These are phyloP conservation scores for Goniozus legneri DNA, from an alignment of 1,140 invertebrate species.

Conservation along the genomic window DNA sequence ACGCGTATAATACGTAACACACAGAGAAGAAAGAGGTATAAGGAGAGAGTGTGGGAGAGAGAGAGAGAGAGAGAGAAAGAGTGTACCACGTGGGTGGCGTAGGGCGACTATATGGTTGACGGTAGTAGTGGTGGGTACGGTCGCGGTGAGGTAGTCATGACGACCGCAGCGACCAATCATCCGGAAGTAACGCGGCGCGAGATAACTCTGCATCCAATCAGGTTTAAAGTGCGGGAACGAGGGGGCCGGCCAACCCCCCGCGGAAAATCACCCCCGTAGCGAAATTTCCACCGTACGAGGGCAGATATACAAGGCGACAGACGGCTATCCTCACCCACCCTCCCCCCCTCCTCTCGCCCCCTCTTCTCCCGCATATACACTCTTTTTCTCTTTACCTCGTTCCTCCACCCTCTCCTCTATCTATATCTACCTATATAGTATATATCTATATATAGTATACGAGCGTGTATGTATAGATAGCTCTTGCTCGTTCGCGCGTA, in stretches of 20 bases:
- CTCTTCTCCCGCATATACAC: neutral
- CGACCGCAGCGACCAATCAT: conserved; percentile 56
- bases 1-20: conserved; percentile 6
- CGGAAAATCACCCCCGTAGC: conserved; percentile 34
- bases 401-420: neutral
- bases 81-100: conserved; percentile 11
- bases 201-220: conserved; percentile 58
- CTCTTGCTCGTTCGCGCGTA: neutral
- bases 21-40: neutral
- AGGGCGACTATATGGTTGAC: conserved; percentile 38
- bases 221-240: conserved; percentile 49
- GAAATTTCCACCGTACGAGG: conserved; percentile 33
- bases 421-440: too few relatives aligned
- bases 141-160: conserved; percentile 53
- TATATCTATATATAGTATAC: too few relatives aligned
- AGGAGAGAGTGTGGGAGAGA: too few relatives aligned
- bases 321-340: conserved; percentile 20
- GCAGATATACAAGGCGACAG: conserved; percentile 36
- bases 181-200: conserved; percentile 55
- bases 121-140: conserved; percentile 31
- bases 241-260: conserved; percentile 40
- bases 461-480: too few relatives aligned
- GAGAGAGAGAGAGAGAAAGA: conserved; percentile 9
- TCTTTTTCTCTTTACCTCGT: conserved; percentile 2
- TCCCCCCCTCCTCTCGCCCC: conserved; percentile 7